Evolutionary conservation across 2,797 vertebrate species (phyloP), one percentile per base, ranked within the genome.

Genomic region (Crotalus adamanteus): DNA sequence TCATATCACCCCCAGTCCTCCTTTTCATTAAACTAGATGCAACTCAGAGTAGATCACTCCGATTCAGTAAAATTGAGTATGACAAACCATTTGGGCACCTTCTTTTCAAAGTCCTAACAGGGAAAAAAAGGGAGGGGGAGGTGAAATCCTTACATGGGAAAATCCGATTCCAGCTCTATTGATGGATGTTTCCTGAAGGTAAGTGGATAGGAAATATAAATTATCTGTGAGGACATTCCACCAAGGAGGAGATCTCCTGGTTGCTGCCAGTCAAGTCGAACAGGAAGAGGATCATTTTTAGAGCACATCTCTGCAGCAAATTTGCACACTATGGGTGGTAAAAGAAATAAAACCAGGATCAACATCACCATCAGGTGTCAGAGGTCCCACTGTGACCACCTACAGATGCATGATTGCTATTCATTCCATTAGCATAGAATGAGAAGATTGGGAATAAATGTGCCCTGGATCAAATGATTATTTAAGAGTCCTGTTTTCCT

Each of bases 191-290:
- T 9, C 8, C 18, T 3, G 13, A 89, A 92, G n/a, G 9, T 6
- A 55, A 85, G 0, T 37, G 25, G 2, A 22, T 18, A 47, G 13
- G 28, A 55, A 31, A 31, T 31, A n/a, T 85, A 60, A 63, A 18
- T 26, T 2, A 92, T 61, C 42, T 85, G 91, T 22, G 91, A 92
- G 37, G 57, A 60, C 60, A 92, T 55, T 2, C 42, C 91, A 11
- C 91, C 91, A 63, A 92, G 25, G 12, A 92, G 20, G 12, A 92
- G 20, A 6, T 12, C 87, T 26, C 87, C 87, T 18, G 69, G 7
- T 22, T 89, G 91, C 16, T 88, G 73, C 91, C 91, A 92, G 16
- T 92, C 91, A 51, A 88, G 86, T 16, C 11, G 86, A 51, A 92
- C 26, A 2, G 53, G 26, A 18, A 78, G 3, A 26, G 87, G 26